phyloP scores from a whole-genome alignment of 2,113 vertebrate species.

The Phoenicopterus ruber region DNA sequence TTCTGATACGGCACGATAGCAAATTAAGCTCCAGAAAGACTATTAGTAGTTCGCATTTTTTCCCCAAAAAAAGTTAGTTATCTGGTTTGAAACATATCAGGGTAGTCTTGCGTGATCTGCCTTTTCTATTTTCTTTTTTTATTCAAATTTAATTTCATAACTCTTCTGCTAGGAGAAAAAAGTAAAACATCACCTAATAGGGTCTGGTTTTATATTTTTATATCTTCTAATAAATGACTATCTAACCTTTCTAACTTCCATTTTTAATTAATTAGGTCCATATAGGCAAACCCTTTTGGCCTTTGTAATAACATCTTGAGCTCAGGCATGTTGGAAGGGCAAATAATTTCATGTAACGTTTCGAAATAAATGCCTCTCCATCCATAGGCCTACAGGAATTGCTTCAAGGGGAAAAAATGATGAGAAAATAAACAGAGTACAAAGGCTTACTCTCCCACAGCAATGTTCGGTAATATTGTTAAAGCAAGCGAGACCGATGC shows the following conservation, averaged over 20 bases:
- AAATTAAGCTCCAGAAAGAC: neutral
- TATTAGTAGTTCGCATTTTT: neutral
- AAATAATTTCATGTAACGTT: neutral
- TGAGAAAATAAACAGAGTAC: neutral
- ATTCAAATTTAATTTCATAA: neutral
- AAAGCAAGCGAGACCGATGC: neutral
- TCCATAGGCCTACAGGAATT: neutral
- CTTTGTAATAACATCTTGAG: neutral
- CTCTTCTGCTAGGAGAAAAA: neutral
- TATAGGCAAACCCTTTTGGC: neutral
- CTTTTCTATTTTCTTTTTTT: neutral
- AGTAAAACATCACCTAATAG: neutral
- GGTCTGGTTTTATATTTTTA: neutral
- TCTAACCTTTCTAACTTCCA: neutral
- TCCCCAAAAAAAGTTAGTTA: neutral
- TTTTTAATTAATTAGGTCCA: conserved; percentile 40
- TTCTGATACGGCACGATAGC: neutral
- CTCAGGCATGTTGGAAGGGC: neutral
- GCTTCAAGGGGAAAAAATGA: neutral
- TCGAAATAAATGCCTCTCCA: neutral
- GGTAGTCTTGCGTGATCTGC: neutral
- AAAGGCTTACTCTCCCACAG: neutral
- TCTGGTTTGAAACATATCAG: neutral
- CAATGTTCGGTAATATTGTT: neutral
- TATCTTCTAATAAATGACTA: conserved; percentile 6